phyloP scores from a whole-genome alignment of 53 echinoderm and acorn worm species.

The Stichopus horrens region DNA sequence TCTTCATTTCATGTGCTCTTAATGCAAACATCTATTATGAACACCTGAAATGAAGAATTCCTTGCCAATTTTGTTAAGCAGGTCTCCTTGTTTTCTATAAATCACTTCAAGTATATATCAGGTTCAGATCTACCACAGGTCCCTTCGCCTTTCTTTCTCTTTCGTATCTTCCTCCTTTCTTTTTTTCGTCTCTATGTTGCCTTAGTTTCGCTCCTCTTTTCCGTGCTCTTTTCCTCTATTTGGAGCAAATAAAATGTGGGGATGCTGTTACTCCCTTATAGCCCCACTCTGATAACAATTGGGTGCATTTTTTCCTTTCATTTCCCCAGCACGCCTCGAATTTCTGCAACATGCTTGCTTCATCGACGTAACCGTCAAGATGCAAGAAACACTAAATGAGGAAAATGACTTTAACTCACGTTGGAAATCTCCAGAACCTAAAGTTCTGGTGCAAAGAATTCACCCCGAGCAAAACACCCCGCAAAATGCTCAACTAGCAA shows the following conservation, averaged over 20 bases:
- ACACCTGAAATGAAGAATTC: too few species aligned
- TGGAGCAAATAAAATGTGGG: too few species aligned
- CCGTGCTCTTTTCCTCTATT: neutral
- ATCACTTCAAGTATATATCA: too few species aligned
- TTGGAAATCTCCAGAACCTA: slow-evolving; percentile 37
- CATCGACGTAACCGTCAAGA: neutral
- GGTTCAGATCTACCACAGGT: neutral
- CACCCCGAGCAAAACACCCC: neutral
- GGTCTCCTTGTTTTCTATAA: too few species aligned
- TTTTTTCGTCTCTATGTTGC: neutral
- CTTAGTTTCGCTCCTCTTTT: neutral
- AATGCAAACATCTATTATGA: too few species aligned
- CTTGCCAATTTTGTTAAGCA: too few species aligned
- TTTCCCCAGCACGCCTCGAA: too few species aligned
- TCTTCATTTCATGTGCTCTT: too few species aligned
- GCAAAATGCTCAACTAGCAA: neutral
- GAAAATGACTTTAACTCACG: neutral
- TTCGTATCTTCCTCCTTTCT: neutral
- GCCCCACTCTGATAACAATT: too few species aligned
- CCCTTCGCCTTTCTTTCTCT: neutral
- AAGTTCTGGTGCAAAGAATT: slow-evolving; percentile 19
- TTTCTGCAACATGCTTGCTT: too few species aligned
- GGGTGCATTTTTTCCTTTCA: too few species aligned
- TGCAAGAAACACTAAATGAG: neutral
- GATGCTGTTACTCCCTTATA: too few species aligned